Base-by-base conservation (phyloP, 2,888 invertebrate species). In the Mesochorus sp. region DNA sequence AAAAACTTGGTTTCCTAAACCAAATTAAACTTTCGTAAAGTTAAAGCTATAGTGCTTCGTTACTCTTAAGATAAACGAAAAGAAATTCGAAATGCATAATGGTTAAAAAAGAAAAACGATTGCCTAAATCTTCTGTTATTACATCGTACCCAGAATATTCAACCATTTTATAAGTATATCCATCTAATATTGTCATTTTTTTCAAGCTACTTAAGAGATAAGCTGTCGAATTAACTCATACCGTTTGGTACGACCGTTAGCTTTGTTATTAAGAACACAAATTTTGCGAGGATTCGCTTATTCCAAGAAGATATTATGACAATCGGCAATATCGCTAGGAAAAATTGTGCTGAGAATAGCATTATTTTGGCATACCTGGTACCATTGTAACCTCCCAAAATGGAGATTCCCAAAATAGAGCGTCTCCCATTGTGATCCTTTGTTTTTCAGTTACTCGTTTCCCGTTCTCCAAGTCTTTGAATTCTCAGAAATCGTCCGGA, bases 271-370 rank as follows among this genome's bases (percentile, higher is more conserved):
- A 21, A 24, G 24, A 57, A 21, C 6, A 39, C 31, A 39, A 21
- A 49, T 49, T 24, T 26, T 21, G 21, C 10, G 28, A 39, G 8
- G 26, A 59, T 19, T 14, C 10, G 14, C 21, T 24, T 44, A 62
- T 76, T 47, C 26, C 28, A 0, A 28, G 19, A 53, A 51, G 57
- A 84, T 79, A 85, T 84, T 83, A 53, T 79, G 21, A 70, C 77
- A 81, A 80, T 76, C 67, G 77, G 68, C 57, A 53, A 55, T 66
- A 59, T 78, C 76, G 83, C 83, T 81, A 79, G 59, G 57, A n/a
- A 17, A 55, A 10, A 34, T 39, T 21, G 26, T 39, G 24, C 64
- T n/a, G 39, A 31, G 64, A 34, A 51, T 19, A 49, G 53, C 47
- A 28, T 66, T 68, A 10, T 67, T 67, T 75, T 12, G 12, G 10